A percentile compares a stretch with the other conserved stretches of the same genome.
Conservation (phyloP, 92 coral and sea anemone species). For the Chrysogorgia sp. region DNA sequence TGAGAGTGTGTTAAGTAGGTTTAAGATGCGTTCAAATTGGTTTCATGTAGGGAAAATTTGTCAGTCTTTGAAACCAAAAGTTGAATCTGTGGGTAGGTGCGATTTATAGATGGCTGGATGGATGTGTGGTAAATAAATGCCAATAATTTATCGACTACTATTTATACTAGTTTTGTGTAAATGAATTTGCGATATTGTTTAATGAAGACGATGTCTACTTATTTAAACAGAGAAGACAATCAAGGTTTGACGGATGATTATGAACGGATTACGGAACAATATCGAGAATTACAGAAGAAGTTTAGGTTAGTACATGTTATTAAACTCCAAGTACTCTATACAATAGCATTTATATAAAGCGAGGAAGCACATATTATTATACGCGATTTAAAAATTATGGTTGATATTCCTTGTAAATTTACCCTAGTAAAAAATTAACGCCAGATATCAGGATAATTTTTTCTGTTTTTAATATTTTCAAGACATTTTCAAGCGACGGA, state of each 20-base stretch:
- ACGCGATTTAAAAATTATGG: neutral
- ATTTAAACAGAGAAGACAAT: conserved; percentile 82
- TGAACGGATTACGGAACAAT: conserved; percentile 97
- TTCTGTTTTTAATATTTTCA: neutral
- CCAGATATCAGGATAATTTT: neutral
- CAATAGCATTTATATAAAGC: neutral
- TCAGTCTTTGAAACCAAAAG: too few species aligned
- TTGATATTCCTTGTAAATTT: neutral
- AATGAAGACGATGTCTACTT: neutral
- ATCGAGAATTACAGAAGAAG: conserved; percentile 93
- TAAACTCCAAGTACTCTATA: neutral
- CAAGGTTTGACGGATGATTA: conserved; percentile 94
- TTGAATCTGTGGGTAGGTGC: too few species aligned
- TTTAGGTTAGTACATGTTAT: conserved; percentile 65
- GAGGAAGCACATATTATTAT: neutral
- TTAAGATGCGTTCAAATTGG: too few species aligned
- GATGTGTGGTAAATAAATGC: too few species aligned
- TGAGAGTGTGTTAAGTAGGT: too few species aligned
- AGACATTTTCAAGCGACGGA: conserved; percentile 98
- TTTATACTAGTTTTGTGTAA: too few species aligned
- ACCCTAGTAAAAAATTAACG: neutral
- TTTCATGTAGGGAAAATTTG: too few species aligned
- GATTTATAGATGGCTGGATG: too few species aligned
- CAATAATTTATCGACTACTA: too few species aligned
- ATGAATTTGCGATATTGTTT: neutral